Base-by-base conservation (phyloP, 2,113 vertebrate genomes). In the Catharus bicknelli region DNA sequence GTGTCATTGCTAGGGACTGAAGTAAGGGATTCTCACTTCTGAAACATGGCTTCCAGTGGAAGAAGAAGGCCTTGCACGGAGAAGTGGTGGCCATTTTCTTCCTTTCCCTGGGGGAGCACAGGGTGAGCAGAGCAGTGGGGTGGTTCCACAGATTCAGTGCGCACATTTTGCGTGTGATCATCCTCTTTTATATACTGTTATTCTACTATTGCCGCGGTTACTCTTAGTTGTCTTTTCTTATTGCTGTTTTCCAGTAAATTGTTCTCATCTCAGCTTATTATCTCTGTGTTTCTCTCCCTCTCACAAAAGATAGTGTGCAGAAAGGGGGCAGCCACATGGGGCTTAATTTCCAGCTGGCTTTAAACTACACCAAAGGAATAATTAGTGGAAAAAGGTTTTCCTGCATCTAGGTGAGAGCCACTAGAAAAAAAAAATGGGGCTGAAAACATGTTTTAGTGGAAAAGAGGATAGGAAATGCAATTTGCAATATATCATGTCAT, bases 91-190 rank as follows among this genome's bases (percentile, higher is more conserved):
- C 61, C 13, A 30, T 38, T 66, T 66, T 58, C 16, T 59, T 53
- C 19, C 38, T 40, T 59, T 81, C 4, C 9, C 10, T 20, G 23
- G 19, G 1, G 9, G 5, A 59, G 8, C 18, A 32, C 5, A 32
- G 3, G 22, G 2, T 13, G 13, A 66, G 58, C 2, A 13, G 19
- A 45, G 8, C 1, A 0, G 16, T 13, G 13, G 16, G 10, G 8
- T 20, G 10, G 15, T 27, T 81, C 59, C 27, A 36, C 18, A 13
- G 5, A 38, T 27, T 42, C 48, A 18, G 6, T 6, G 9, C 10
- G 7, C 4, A 13, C 29, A 19, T 59, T 36, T 59, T 29, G 5
- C 10, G 7, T 51, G 38, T 8, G 34, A 74, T 53, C n/a, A 30
- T 27, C 13, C 38, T 40, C 32, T 74, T 53, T 53, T 36, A 13